Conservation (phyloP, 2,113 vertebrate genomes). For the Leptobrachium leishanense region DNA sequence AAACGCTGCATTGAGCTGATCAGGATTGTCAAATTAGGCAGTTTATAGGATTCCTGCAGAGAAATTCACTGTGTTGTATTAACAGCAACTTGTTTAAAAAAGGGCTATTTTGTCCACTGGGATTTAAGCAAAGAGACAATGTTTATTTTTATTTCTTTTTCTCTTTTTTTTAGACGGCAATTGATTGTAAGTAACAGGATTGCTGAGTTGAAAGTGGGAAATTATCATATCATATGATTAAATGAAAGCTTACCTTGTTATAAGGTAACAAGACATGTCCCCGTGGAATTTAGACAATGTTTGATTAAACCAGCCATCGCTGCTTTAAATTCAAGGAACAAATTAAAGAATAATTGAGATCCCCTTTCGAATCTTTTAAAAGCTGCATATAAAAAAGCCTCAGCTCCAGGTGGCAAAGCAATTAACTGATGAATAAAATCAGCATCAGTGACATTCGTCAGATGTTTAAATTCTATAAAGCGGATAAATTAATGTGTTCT, state of each 20-base stretch:
- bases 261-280: constrained; percentile 94
- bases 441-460: constrained; percentile 82
- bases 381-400: constrained; percentile 88
- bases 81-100: constrained; percentile 67
- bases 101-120: constrained; percentile 66
- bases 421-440: constrained; percentile 99
- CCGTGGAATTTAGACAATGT: constrained; percentile 85
- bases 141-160: constrained; percentile 74
- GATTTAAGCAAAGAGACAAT: constrained; percentile 75
- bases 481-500: constrained; percentile 83
- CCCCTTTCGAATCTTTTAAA: constrained; percentile 83
- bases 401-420: constrained; percentile 91
- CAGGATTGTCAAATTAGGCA: constrained; percentile 61
- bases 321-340: constrained; percentile 96
- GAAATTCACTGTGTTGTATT: constrained; percentile 66
- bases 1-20: constrained; percentile 48
- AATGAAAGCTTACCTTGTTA: constrained; percentile 92
- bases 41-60: constrained; percentile 69
- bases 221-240: constrained; percentile 88
- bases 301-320: constrained; percentile 94
- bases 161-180: constrained; percentile 78
- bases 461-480: constrained; percentile 93
- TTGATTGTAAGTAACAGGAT: constrained; percentile 94
- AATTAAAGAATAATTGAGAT: constrained; percentile 90
- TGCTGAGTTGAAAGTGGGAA: constrained; percentile 80